Conservation (phyloP, 2,888 invertebrate species). For the Amphipoea oculea region DNA sequence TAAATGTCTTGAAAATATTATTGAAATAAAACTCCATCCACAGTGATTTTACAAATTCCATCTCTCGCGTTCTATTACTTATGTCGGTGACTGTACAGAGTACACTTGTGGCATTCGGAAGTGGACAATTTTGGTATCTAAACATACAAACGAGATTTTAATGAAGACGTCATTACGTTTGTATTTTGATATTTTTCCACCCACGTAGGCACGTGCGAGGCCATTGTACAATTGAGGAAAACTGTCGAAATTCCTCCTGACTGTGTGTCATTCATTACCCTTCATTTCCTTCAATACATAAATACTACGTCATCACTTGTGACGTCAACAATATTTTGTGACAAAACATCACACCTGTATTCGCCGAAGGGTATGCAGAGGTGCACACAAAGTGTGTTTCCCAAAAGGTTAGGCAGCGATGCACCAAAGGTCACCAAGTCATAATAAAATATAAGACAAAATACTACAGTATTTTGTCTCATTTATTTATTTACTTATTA, state of each 20-base stretch:
- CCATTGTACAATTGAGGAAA: slow-evolving; percentile 17
- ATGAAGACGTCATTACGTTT: slow-evolving; percentile 47
- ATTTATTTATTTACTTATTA: no score
- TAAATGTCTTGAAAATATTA: background rate
- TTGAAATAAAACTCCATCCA: background rate
- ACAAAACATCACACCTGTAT: background rate
- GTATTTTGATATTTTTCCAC: slow-evolving; percentile 23
- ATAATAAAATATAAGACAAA: no score
- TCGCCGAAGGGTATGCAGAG: background rate
- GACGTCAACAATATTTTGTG: background rate
- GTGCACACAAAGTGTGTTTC: background rate
- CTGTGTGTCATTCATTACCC: background rate
- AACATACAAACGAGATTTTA: slow-evolving; percentile 57
- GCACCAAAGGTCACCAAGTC: background rate
- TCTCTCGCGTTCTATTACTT: background rate
- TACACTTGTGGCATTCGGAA: slow-evolving; percentile 35
- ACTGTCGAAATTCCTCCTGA: background rate
- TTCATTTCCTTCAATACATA: background rate
- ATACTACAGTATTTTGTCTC: background rate
- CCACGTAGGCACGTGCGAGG: slow-evolving; percentile 3
- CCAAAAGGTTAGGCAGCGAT: background rate
- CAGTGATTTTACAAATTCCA: background rate
- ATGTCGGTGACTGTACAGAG: slow-evolving; percentile 19
- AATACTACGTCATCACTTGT: background rate
- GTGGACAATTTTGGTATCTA: slow-evolving; percentile 50